phyloP scores from a whole-genome alignment of 2,888 invertebrate genomes.

The Coelogynopora nodosa region DNA sequence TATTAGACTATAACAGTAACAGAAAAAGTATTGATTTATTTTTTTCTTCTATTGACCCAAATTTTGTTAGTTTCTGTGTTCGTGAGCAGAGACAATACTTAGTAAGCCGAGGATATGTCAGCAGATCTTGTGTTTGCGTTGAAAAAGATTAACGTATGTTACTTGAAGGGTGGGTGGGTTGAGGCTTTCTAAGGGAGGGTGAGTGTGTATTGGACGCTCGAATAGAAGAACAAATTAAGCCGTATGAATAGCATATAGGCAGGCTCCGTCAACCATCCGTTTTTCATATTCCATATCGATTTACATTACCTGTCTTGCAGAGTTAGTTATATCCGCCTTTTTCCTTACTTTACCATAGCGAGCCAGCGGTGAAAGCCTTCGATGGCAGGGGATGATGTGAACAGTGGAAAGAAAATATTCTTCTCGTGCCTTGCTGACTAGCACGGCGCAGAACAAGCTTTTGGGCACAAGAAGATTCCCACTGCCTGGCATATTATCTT shows the following conservation, averaged over 20 bases:
- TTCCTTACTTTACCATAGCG: not conserved
- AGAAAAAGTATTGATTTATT: not conserved
- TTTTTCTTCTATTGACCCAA: constrained; percentile 2
- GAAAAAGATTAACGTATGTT: not conserved
- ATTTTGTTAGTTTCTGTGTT: not conserved
- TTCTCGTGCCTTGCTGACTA: constrained; percentile 13
- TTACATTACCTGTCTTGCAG: constrained; percentile 2
- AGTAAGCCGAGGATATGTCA: not conserved
- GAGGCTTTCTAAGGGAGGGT: not conserved
- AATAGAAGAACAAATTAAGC: not conserved
- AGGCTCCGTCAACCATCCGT: not conserved
- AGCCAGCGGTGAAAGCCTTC: not conserved
- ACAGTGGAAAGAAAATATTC: constrained; percentile 1
- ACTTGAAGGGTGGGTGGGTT: not conserved
- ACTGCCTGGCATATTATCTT: not conserved
- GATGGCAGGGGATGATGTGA: not conserved
- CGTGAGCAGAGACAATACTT: not conserved
- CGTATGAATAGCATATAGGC: not conserved
- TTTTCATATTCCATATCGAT: not conserved
- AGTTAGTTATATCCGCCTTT: not conserved
- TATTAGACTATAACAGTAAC: too few species aligned
- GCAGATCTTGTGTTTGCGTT: not conserved
- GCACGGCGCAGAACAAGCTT: not conserved
- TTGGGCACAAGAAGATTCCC: constrained; percentile 13
- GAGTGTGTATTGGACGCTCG: not conserved